Base-by-base conservation (phyloP, 2,888 invertebrate species). In the Apamea crenata region DNA sequence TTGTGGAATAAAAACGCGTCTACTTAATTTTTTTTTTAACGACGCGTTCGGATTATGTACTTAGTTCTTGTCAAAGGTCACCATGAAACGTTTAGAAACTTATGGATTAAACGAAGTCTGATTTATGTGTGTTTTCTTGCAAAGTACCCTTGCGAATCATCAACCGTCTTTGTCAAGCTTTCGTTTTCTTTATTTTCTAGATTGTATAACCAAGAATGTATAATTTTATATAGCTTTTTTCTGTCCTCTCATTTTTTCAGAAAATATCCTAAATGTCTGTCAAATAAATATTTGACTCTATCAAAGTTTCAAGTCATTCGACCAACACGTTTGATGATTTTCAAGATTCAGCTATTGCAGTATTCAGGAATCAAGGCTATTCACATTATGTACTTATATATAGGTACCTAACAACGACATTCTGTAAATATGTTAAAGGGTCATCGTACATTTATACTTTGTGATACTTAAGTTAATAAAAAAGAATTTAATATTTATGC, bases 391-490 rank as follows among this genome's bases (percentile, higher is more conserved):
- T 81, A 65, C 75, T 66, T 69, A 79, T 68, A 79, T 71, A 68
- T 79, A 77, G 59, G 68, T 82, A 82, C 72, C 72, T 86, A 75
- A 84, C 61, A 83, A 83, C 61, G 73, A 81, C 76, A 74, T 75
- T 78, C 85, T 91, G 88, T 91, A 91, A 90, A 89, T 91, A 90
- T 81, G 71, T 77, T 80, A 83, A 84, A 79, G 83, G 83, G 81
- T 89, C 86, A 82, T 80, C 74, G 78, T 83, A 90, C 86, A 87
- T 88, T 87, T 85, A 83, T 89, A 90, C 86, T 90, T 92, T 93
- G 93, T 93, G 94, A 94, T 93, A 94, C 88, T 88, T 92, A 91
- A 86, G 86, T 88, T 90, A 92, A 92, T 92, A 92, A 92, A 91
- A 90, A 78, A 87, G 71, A 77, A 84, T 80, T 78, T 84, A 81